A percentile compares a stretch with the other conserved stretches of the same genome.
phyloP scores from a whole-genome alignment of 37 sponge, comb jelly and placozoan genomes.

The Agelas oroides region DNA sequence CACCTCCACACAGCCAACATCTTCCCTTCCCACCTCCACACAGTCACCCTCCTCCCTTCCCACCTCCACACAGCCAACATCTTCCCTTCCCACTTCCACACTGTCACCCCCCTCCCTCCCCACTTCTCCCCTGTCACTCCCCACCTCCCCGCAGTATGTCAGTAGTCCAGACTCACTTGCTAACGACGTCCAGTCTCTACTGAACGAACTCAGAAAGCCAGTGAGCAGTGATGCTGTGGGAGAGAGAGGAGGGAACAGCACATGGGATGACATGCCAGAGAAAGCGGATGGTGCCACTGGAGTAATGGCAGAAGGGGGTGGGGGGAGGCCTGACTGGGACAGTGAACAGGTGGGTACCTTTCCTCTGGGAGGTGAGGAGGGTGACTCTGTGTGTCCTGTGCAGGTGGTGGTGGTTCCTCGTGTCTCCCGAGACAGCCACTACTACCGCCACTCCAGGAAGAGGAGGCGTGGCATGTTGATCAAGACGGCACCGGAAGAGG shows the following conservation, averaged over 20 bases:
- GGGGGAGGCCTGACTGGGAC: not conserved
- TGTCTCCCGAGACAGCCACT: conserved; percentile 7
- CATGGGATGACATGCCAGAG: no score
- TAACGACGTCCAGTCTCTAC: conserved; percentile 22
- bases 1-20: no score
- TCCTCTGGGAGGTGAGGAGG: no score
- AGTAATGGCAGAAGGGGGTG: not conserved
- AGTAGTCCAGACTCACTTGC: not conserved
- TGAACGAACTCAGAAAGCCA: not conserved
- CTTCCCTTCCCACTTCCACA: no score
- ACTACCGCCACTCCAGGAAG: conserved; percentile 40
- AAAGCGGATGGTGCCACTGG: not conserved
- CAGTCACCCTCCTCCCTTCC: no score
- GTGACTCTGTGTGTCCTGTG: no score
- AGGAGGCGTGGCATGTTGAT: not conserved
- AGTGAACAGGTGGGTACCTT: no score
- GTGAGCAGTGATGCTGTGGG: no score
- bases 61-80: no score
- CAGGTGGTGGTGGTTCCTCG: conserved; percentile 10
- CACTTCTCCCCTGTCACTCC: not conserved
- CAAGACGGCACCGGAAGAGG: no score
- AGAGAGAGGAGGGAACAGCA: no score
- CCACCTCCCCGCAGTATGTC: not conserved
- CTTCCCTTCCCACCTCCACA: no score
- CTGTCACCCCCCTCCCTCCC: not conserved